Evolutionary conservation across 1,140 invertebrate species (phyloP), one percentile per base, ranked within the genome.

Genomic region (Formica exsecta): DNA sequence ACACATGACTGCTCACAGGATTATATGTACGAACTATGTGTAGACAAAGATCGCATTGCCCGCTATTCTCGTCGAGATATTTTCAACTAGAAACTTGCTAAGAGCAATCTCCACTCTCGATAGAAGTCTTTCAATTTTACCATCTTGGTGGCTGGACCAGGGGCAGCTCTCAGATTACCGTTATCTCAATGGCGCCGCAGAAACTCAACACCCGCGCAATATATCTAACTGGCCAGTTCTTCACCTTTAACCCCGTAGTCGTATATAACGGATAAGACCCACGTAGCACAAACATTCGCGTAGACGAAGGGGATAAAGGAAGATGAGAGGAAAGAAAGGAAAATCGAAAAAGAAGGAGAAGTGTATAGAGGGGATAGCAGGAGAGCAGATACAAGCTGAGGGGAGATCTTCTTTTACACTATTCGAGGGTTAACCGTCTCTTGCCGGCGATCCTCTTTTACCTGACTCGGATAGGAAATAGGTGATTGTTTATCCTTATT

Each of bases 231-330:
- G 83, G 74, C 71, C 85, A 85, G 74, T 79, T 57, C 59, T 25
- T 89, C 85, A 91, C 90, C 90, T 91, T 89, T 87, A 86, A 86
- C 85, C 87, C 65, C 54, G 84, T 68, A 87, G 86, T 75, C 85
- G 81, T 91, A 91, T 89, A 91, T 91, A 91, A 91, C 73, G 76
- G 59, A 83, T 77, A 85, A 87, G 85, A 87, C n/a, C 59, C 36
- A 59, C 79, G 38, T 81, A 62, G 77, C 29, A 29, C 65, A 81
- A 81, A 68, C 84, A 68, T 64, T 66, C 74, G 41, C 22, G 62
- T 41, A 29, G 51, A 44, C 65, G 84, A 86, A 70, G 80, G 36
- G 70, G 75, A 80, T 38, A 59, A 59, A 48, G 19, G 64, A 41
- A 36, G 36, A 61, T 77, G 36, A 16, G 25, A 44, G 5, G 38